A percentile compares a stretch with the other conserved stretches of the same genome.
phyloP scores from a whole-genome alignment of 2,888 invertebrate genomes.

The Polyploca ridens region DNA sequence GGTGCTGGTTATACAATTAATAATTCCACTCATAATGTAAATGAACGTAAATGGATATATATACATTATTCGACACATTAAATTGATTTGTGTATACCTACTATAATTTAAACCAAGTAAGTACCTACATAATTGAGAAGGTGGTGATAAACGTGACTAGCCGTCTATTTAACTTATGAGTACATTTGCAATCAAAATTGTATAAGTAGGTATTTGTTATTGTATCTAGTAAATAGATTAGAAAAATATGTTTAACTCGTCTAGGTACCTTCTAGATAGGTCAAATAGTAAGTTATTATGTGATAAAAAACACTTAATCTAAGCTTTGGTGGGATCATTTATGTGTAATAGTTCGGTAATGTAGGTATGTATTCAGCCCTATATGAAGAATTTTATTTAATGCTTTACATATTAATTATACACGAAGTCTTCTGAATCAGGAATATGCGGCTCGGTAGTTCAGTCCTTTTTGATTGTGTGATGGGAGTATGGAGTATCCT shows the following conservation, averaged over 20 bases:
- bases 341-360: conserved; percentile 71
- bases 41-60: background rate
- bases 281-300: conserved; percentile 49
- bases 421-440: background rate
- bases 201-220: conserved; percentile 4
- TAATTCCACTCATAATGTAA: background rate
- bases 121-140: conserved; percentile 6
- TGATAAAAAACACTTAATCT: conserved; percentile 73
- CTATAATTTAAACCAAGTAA: conserved; percentile 4
- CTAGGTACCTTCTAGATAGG: conserved; percentile 46
- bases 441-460: conserved; percentile 12
- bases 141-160: conserved; percentile 12
- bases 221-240: conserved; percentile 35
- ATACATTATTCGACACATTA: background rate
- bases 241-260: conserved; percentile 53
- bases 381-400: background rate
- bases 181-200: conserved; percentile 5
- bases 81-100: background rate
- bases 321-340: conserved; percentile 84
- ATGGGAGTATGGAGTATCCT: conserved; percentile 12
- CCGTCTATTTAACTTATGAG: conserved; percentile 8
- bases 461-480: conserved; percentile 4
- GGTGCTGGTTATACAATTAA: background rate
- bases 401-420: background rate
- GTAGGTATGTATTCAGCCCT: conserved; percentile 39